Base-by-base conservation (phyloP, 2,113 vertebrate genomes). In the Eudyptes chrysolophus region DNA sequence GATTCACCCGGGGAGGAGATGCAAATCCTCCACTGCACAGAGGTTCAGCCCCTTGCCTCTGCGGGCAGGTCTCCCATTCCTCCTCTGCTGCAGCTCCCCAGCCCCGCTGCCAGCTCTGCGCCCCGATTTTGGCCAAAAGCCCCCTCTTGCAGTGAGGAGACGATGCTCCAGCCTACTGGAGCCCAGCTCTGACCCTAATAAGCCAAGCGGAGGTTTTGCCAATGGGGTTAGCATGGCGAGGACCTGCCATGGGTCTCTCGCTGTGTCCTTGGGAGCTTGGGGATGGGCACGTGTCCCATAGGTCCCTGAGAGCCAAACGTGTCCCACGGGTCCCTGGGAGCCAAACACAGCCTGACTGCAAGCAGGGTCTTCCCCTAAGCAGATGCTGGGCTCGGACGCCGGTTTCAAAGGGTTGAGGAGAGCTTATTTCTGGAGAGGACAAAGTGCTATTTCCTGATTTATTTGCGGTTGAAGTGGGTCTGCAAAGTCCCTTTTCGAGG, bases 351-450 rank as follows among this genome's bases (percentile, higher is more conserved):
- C 13, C 71, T 10, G 52, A 2, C 5, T 5, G 24, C 10, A 4
- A 4, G n/a, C 8, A 0, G 46, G 46, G 21, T 12, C 11, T 68
- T 30, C 10, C 69, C 61, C 32, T 20, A 5, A 61, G 76, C 55
- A 71, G 60, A 51, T 13, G 38, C 42, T n/a, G 84, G 27, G 34
- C 17, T 60, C 2, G 0, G 30, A 10, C 77, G 42, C 7, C 0
- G 0, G 7, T 40, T 69, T 87, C 77, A 60, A 69, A 77, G 54
- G n/a, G 48, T 14, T 51, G 52, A 55, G 66, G 24, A 68, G 49
- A 87, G 19, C 49, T 87, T 89, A 4, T 85, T 96, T 95, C 81
- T 87, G 94, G 69, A 70, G 58, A 89, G 65, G 54, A 76, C 46
- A 48, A 89, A 71, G 74, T 57, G n/a, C 65, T 17, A 6, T 65